A percentile compares a stretch with the other conserved stretches of the same genome.
phyloP scores from a whole-genome alignment of 2,888 invertebrate species.

The Coleophora deauratella region DNA sequence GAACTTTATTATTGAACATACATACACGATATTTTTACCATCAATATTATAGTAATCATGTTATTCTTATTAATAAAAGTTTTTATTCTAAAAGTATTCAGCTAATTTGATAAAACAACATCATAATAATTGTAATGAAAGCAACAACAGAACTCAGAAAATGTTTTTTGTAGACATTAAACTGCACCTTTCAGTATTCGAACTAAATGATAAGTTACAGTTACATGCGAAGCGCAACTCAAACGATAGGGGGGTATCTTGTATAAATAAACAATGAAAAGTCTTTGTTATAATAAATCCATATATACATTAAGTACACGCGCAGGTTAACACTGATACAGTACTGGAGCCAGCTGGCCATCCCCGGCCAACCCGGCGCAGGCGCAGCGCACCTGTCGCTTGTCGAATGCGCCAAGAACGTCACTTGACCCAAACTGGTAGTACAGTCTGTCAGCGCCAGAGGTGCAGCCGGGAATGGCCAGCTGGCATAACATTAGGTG shows the following conservation, averaged over 20 bases:
- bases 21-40: too few relatives aligned
- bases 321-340: conserved; percentile 25
- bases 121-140: not conserved
- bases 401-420: too few relatives aligned
- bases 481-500: conserved; percentile 40
- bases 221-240: too few relatives aligned
- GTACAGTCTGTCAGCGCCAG: too few relatives aligned
- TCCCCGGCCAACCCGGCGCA: conserved; percentile 19
- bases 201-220: not conserved
- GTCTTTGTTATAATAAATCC: conserved; percentile 32
- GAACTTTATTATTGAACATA: not conserved
- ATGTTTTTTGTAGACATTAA: not conserved
- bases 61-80: too few relatives aligned
- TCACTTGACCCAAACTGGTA: too few relatives aligned
- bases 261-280: not conserved
- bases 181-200: not conserved
- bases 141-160: too few relatives aligned
- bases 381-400: not conserved
- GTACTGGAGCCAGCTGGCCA: conserved; percentile 39
- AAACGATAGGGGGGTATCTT: too few relatives aligned
- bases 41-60: too few relatives aligned
- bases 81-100: too few relatives aligned
- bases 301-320: conserved; percentile 42
- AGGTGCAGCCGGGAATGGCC: conserved; percentile 32
- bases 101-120: too few relatives aligned